These are phyloP conservation scores for Hylyphantes graminicola DNA, from an alignment of 1,140 invertebrate genomes.

Conservation along the genomic window DNA sequence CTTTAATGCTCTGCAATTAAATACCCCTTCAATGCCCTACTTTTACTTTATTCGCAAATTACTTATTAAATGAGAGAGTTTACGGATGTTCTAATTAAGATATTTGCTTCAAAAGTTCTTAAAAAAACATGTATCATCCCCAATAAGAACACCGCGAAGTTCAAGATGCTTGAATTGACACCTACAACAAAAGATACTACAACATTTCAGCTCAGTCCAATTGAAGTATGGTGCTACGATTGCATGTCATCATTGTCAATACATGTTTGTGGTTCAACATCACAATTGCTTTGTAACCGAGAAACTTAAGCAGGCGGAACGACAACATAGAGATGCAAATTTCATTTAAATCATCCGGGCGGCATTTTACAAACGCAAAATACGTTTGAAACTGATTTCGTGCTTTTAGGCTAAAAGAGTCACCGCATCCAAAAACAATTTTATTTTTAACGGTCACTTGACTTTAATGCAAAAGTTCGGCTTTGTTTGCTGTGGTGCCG, in stretches of 20 bases:
- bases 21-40: too few species aligned
- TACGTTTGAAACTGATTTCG: slow-evolving; percentile 5
- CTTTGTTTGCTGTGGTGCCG: slow-evolving; percentile 20
- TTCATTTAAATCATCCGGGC: slow-evolving; percentile 10
- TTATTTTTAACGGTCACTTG: slow-evolving; percentile 27
- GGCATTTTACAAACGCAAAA: neutral
- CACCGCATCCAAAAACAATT: slow-evolving; percentile 1
- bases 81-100: neutral
- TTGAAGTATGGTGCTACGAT: neutral
- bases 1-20: too few species aligned
- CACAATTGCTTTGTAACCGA: neutral
- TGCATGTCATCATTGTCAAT: neutral
- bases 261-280: neutral
- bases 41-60: neutral
- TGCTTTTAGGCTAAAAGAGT: slow-evolving; percentile 5
- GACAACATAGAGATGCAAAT: slow-evolving; percentile 4
- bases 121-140: neutral
- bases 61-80: neutral
- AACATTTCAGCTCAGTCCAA: neutral
- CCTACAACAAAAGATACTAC: neutral
- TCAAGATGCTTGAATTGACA: neutral
- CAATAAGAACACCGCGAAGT: neutral
- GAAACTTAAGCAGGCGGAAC: slow-evolving; percentile 9
- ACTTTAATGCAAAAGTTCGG: slow-evolving; percentile 16
- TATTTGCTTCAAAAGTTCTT: neutral